Percentiles rank a stretch among this genome's conserved stretches.
Evolutionary conservation across 2,113 vertebrate genomes (phyloP).

Genomic region (crab-eating macaque (Macaca fascicularis)): DNA sequence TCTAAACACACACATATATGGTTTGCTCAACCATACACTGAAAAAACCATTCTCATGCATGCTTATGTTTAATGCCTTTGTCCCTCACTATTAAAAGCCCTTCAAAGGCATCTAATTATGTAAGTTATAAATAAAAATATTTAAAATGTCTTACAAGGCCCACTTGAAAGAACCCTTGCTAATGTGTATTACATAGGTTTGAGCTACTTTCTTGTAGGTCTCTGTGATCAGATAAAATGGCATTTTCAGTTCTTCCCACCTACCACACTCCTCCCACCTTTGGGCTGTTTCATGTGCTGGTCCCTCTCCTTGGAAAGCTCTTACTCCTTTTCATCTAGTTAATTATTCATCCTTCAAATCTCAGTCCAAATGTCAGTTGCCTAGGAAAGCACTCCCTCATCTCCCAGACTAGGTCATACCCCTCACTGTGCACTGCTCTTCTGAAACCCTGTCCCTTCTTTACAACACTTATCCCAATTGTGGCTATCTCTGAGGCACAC

Average conservation of each 20-base stretch:
- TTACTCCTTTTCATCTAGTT: not conserved
- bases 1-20: not conserved
- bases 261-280: not conserved
- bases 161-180: not conserved
- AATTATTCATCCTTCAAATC: not conserved
- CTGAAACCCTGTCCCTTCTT: not conserved
- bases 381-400: not conserved
- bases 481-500: not conserved
- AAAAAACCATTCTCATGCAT: not conserved
- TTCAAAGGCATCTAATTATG: not conserved
- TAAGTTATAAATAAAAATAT: not conserved
- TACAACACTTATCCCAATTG: not conserved
- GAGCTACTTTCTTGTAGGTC: not conserved
- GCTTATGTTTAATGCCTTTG: not conserved
- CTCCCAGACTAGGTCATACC: not conserved
- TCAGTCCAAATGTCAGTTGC: conserved; percentile 11
- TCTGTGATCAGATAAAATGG: not conserved
- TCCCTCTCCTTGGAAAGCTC: not conserved
- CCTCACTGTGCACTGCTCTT: not conserved
- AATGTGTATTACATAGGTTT: not conserved
- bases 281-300: not conserved
- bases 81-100: not conserved
- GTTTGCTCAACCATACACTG: not conserved
- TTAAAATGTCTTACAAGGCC: not conserved
- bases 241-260: not conserved